Percentiles rank a stretch among this genome's conserved stretches.
phyloP scores from a whole-genome alignment of 1,140 invertebrate species.

The Drosophila bifasciata region DNA sequence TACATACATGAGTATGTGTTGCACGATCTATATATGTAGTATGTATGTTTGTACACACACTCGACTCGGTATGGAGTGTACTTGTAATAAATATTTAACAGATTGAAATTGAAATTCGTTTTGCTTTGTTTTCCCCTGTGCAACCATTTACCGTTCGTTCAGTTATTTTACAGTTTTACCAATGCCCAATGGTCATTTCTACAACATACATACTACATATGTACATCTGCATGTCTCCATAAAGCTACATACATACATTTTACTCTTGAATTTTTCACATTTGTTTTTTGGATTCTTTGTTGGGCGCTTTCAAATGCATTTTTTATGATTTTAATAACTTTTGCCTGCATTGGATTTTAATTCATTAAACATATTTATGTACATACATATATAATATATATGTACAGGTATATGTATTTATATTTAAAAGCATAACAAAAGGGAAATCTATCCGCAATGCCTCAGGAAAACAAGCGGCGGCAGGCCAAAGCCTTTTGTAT shows the following conservation, averaged over 20 bases:
- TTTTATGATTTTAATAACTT: conserved; percentile 52
- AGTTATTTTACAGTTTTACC: too few relatives aligned
- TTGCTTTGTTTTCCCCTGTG: conserved; percentile 35
- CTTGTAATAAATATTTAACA: conserved; percentile 56
- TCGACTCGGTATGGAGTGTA: conserved; percentile 5
- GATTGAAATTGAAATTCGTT: conserved; percentile 58
- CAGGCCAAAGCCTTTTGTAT: neutral
- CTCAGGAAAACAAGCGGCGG: too few relatives aligned
- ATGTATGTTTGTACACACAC: conserved; percentile 34
- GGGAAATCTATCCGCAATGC: too few relatives aligned
- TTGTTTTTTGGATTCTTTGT: conserved; percentile 20
- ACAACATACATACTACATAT: too few relatives aligned
- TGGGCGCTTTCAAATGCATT: conserved; percentile 45
- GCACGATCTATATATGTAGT: too few relatives aligned
- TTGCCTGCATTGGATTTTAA: conserved; percentile 32
- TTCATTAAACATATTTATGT: conserved; percentile 41
- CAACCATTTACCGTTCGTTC: too few relatives aligned
- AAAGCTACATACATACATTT: too few relatives aligned
- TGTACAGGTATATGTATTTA: neutral
- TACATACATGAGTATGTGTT: too few relatives aligned
- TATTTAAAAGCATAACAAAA: too few relatives aligned
- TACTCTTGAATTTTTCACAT: neutral
- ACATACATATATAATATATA: too few relatives aligned
- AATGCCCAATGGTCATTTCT: too few relatives aligned
- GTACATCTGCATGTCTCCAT: too few relatives aligned